Conservation (phyloP, 2,888 invertebrate genomes). For the Nectonema munidae region DNA sequence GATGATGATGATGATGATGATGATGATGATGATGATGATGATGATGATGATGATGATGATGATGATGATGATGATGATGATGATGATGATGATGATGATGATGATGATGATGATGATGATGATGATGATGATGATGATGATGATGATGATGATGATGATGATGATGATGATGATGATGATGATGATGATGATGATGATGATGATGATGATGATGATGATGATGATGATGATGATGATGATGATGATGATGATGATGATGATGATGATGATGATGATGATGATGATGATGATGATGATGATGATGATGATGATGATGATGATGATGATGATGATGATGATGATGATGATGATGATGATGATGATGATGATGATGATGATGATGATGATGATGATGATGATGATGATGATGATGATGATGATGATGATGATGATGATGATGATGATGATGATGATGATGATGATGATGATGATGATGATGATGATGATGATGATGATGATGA, state of each 20-base stretch:
- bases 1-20: conserved; percentile 5
- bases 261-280: conserved; percentile 5
- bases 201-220: conserved; percentile 5
- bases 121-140: conserved; percentile 5
- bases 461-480: conserved; percentile 5
- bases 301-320: conserved; percentile 5
- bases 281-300: conserved; percentile 5
- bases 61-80: conserved; percentile 5
- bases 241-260: conserved; percentile 5
- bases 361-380: conserved; percentile 5
- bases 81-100: conserved; percentile 5
- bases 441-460: conserved; percentile 5
- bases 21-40: conserved; percentile 5
- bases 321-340: conserved; percentile 5
- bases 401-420: conserved; percentile 5
- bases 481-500: conserved; percentile 5
- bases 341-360: conserved; percentile 5
- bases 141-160: conserved; percentile 5
- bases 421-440: conserved; percentile 5
- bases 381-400: conserved; percentile 5
- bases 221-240: conserved; percentile 5
- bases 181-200: conserved; percentile 5
- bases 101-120: conserved; percentile 5
- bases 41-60: conserved; percentile 5
- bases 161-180: conserved; percentile 5